Evolutionary conservation across 2,113 vertebrate genomes (phyloP).

Genomic region (Eulacestoma nigropectus): DNA sequence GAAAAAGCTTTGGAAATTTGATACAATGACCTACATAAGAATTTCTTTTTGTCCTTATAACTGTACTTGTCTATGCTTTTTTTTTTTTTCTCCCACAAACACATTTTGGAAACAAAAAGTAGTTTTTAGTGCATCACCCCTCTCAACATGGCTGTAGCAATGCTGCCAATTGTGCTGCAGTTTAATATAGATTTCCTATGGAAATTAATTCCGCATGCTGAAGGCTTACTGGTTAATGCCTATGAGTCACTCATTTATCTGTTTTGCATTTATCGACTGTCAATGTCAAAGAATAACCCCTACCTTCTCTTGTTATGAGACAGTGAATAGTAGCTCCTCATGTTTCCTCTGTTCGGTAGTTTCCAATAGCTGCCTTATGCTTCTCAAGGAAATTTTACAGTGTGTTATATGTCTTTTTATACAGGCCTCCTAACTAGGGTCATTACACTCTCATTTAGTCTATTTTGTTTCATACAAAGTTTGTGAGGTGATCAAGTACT

Average conservation of each 20-base stretch:
- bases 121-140: not conserved
- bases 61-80: not conserved
- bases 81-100: not conserved
- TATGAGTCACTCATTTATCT: constrained; percentile 6
- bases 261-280: constrained; percentile 26
- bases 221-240: constrained; percentile 19
- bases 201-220: constrained; percentile 46
- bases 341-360: not conserved
- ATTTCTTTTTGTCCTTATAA: not conserved
- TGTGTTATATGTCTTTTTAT: not conserved
- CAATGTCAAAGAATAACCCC: not conserved
- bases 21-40: not conserved
- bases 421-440: not conserved
- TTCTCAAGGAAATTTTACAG: constrained; percentile 16
- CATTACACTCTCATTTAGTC: not conserved
- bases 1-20: not conserved
- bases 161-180: constrained; percentile 18
- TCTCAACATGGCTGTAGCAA: not conserved
- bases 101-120: not conserved
- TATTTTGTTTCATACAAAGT: not conserved
- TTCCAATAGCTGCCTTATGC: not conserved
- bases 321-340: constrained; percentile 21
- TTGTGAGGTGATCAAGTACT: not conserved
- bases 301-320: constrained; percentile 9
- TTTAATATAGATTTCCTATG: constrained; percentile 43